Evolutionary conservation across 2,888 invertebrate genomes (phyloP).

Genomic region (Steinernema hermaphroditum): DNA sequence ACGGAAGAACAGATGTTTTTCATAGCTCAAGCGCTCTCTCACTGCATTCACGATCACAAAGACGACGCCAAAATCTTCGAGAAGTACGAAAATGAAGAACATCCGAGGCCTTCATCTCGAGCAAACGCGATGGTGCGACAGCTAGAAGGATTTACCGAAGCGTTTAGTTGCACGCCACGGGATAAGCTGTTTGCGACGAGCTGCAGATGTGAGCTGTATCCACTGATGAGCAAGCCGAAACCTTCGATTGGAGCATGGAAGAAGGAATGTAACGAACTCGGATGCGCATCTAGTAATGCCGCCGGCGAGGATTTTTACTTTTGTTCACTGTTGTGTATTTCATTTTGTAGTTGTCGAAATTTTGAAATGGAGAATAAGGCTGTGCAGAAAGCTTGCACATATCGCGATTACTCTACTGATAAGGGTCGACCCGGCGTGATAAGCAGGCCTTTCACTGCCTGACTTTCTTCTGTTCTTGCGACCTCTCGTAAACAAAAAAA

Average conservation of each 20-base stretch:
- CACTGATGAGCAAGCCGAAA: background rate
- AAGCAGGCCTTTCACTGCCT: conserved; percentile 6
- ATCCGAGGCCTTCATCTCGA: background rate
- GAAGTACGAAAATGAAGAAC: background rate
- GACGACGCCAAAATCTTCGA: background rate
- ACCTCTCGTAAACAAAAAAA: no score
- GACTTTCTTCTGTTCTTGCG: background rate
- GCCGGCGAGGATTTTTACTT: no score
- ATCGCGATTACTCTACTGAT: background rate
- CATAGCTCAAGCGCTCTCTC: background rate
- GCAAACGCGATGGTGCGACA: background rate
- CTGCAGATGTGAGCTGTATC: background rate
- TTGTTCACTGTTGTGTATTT: no score
- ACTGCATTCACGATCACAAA: background rate
- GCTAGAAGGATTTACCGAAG: background rate
- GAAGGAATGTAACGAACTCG: background rate
- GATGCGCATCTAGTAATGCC: no score
- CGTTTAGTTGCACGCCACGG: background rate
- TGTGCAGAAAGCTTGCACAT: no score
- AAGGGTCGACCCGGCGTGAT: background rate
- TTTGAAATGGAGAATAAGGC: no score
- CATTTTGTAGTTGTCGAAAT: no score
- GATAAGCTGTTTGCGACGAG: background rate
- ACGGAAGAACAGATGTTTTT: background rate
- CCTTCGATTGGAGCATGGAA: background rate